A percentile compares a stretch with the other conserved stretches of the same genome.
phyloP scores from a whole-genome alignment of 2,113 vertebrate genomes.

The Aleadryas rufinucha region DNA sequence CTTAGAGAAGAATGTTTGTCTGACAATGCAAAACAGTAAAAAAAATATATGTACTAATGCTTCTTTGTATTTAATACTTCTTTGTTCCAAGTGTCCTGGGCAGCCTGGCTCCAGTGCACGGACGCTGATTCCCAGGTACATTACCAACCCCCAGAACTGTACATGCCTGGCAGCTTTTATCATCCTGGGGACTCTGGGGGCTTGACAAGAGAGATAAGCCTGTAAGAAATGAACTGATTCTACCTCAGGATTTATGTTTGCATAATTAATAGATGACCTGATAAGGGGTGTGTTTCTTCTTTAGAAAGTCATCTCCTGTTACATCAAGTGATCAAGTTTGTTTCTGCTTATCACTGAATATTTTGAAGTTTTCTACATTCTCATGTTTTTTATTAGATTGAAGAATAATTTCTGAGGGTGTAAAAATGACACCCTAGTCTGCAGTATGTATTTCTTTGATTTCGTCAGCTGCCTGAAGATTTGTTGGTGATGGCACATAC shows the following conservation, averaged over 20 bases:
- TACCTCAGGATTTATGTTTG: neutral
- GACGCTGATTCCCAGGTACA: neutral
- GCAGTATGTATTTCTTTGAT: neutral
- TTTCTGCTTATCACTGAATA: neutral
- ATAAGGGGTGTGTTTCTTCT: neutral
- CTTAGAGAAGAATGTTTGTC: neutral
- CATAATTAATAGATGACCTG: neutral
- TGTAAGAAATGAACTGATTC: neutral
- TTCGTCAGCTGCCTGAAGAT: neutral
- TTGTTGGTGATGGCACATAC: neutral
- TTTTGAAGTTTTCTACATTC: neutral
- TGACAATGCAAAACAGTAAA: no score
- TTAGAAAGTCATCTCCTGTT: neutral
- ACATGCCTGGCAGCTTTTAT: neutral
- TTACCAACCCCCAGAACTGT: neutral
- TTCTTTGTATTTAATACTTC: no score
- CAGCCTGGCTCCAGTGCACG: neutral
- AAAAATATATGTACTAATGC: no score
- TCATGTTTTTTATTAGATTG: neutral
- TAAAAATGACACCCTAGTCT: neutral
- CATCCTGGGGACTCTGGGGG: neutral
- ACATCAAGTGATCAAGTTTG: neutral
- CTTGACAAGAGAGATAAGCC: neutral
- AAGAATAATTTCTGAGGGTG: neutral
- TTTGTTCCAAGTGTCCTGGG: neutral